phyloP scores from a whole-genome alignment of 92 coral and sea anemone species.

The Scolanthus callimorphus region DNA sequence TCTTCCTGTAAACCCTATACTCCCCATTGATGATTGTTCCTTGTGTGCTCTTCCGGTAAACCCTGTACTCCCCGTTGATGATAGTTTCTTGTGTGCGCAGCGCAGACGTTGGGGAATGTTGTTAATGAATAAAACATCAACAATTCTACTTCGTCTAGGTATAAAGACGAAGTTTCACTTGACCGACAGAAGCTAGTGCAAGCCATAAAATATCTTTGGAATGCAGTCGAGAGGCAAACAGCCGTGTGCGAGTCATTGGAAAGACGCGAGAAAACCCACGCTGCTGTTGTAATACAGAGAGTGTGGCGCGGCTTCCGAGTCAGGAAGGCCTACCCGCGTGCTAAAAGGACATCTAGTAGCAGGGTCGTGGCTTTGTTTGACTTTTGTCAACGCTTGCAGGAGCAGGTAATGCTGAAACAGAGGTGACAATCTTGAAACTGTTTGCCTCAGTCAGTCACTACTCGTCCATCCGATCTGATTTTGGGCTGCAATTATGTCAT shows the following conservation, averaged over 20 bases:
- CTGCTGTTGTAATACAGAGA: conserved; percentile 11
- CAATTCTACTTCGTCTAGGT: conserved; percentile 9
- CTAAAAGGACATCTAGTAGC: background rate
- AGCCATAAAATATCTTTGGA: conserved; percentile 46
- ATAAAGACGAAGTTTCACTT: conserved; percentile 29
- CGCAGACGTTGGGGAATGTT: too few relatives aligned
- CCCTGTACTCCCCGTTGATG: too few relatives aligned
- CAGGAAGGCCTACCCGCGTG: conserved; percentile 10
- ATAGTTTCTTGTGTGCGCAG: too few relatives aligned
- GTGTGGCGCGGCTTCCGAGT: conserved; percentile 11
- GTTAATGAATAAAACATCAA: too few relatives aligned
- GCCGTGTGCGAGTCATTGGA: background rate
- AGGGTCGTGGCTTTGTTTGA: background rate
- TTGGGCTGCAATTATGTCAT: too few relatives aligned
- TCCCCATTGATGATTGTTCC: too few relatives aligned
- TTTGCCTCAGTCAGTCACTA: too few relatives aligned
- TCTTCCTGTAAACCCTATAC: too few relatives aligned
- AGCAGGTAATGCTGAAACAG: too few relatives aligned
- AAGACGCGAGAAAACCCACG: conserved; percentile 2
- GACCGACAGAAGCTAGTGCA: conserved; percentile 26
- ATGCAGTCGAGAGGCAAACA: conserved; percentile 16
- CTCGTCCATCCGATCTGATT: too few relatives aligned
- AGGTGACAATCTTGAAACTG: too few relatives aligned
- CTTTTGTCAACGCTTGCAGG: conserved; percentile 6
- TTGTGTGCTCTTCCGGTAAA: too few relatives aligned